A percentile compares a stretch with the other conserved stretches of the same genome.
These are phyloP conservation scores for Idris sp. DNA, from an alignment of 1,140 invertebrate species.

Conservation along the genomic window DNA sequence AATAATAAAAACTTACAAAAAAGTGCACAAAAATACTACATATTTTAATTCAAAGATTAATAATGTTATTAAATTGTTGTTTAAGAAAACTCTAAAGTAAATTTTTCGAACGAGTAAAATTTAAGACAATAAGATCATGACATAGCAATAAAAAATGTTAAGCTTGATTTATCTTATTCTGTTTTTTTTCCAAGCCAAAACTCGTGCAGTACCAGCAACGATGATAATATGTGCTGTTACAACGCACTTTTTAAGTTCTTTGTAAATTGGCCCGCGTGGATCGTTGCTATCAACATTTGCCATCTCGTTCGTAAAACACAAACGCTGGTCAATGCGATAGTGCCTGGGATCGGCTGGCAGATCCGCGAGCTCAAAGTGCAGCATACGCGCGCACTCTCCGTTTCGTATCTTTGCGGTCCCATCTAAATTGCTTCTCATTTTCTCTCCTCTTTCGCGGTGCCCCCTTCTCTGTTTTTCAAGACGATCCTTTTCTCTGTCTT, in stretches of 20 bases:
- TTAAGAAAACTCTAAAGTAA: too few relatives aligned
- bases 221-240: slow-evolving; percentile 37
- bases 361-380: slow-evolving; percentile 38
- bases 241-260: slow-evolving; percentile 49
- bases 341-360: slow-evolving; percentile 33
- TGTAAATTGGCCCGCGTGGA: slow-evolving; percentile 55
- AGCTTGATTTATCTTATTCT: too few relatives aligned
- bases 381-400: slow-evolving; percentile 39
- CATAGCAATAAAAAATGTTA: too few relatives aligned
- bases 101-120: too few relatives aligned
- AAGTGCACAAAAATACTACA: too few relatives aligned
- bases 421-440: slow-evolving; percentile 68
- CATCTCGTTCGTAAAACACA: slow-evolving; percentile 62
- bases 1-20: too few relatives aligned
- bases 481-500: slow-evolving; percentile 45
- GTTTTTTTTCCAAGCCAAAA: slow-evolving; percentile 21
- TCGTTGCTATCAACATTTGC: slow-evolving; percentile 51
- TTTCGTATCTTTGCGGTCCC: slow-evolving; percentile 59
- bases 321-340: slow-evolving; percentile 59
- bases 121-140: too few relatives aligned
- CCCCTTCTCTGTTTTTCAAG: slow-evolving; percentile 37
- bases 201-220: slow-evolving; percentile 32
- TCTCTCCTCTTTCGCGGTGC: slow-evolving; percentile 52
- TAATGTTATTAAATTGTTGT: slow-evolving; percentile 26
- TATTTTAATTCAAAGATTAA: too few relatives aligned